These are phyloP conservation scores for Euura saliciscinereae DNA, from an alignment of 1,140 invertebrate genomes.

Conservation along the genomic window DNA sequence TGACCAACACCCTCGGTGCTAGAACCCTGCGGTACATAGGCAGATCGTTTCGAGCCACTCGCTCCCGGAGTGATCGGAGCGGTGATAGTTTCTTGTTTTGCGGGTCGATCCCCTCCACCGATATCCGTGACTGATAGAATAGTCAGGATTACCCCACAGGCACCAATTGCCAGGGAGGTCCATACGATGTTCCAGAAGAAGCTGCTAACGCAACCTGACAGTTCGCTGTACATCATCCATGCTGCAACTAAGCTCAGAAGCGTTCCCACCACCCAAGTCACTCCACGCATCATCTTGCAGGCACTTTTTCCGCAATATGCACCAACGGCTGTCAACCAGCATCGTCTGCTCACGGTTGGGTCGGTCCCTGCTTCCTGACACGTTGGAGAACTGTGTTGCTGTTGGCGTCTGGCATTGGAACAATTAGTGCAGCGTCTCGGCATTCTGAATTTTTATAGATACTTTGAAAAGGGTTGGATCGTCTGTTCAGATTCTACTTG, in stretches of 20 bases:
- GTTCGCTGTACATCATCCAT: slow-evolving; percentile 25
- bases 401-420: background rate
- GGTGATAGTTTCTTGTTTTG: background rate
- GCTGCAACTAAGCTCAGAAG: background rate
- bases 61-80: background rate
- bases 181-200: slow-evolving; percentile 21
- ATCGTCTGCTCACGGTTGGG: background rate
- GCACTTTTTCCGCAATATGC: background rate
- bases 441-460: background rate
- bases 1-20: background rate
- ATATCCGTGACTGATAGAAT: background rate
- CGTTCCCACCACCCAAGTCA: background rate
- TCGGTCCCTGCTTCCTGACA: background rate
- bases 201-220: slow-evolving; percentile 17
- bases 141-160: slow-evolving; percentile 6
- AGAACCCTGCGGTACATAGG: too few relatives aligned
- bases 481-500: too few relatives aligned
- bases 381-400: background rate
- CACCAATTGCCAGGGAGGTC: slow-evolving; percentile 17
- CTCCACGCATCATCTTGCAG: background rate
- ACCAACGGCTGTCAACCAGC: background rate
- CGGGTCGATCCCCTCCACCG: background rate
- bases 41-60: background rate
- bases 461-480: too few relatives aligned
- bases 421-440: slow-evolving; percentile 5